Evolutionary conservation across 1,140 invertebrate genomes (phyloP), one percentile per base, ranked within the genome.

Genomic region (Mizuhopecten yessoensis): DNA sequence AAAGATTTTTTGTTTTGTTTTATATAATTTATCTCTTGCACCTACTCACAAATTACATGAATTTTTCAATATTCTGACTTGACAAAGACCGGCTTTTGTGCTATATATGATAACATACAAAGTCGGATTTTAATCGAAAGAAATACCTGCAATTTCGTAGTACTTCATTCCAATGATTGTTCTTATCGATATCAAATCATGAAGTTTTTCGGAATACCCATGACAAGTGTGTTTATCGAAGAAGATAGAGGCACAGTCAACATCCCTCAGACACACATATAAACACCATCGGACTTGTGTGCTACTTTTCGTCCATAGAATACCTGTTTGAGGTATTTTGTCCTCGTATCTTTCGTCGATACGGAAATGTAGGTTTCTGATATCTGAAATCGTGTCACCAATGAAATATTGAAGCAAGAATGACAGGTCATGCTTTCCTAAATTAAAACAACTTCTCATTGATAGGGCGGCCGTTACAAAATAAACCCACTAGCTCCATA

Each of bases 91-190:
- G n/a, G n/a, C n/a, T n/a, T n/a, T n/a, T n/a, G n/a, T n/a, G n/a
- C n/a, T n/a, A n/a, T n/a, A n/a, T n/a, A n/a, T n/a, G n/a, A n/a
- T n/a, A n/a, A n/a, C n/a, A n/a, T n/a, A n/a, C n/a, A n/a, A n/a
- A n/a, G n/a, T n/a, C n/a, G n/a, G n/a, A n/a, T n/a, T n/a, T n/a
- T n/a, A n/a, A n/a, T n/a, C n/a, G n/a, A n/a, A n/a, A n/a, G n/a
- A n/a, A n/a, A n/a, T 75, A 75, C 57, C 57, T 75, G 57, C 57
- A 5, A 75, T 29, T 75, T 75, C 57, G 57, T 75, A 75, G 57
- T 75, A 75, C 1, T 0, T 75, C 5, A 11, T 29, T 5, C 57
- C 57, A 7, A 5, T 0, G 5, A 75, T n/a, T 29, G 1, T 0
- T 17, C 9, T 75, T 29, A 17, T 75, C n/a, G 2, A 0, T 75